phyloP scores from a whole-genome alignment of 2,113 vertebrate species.

The Pterocles gutturalis region DNA sequence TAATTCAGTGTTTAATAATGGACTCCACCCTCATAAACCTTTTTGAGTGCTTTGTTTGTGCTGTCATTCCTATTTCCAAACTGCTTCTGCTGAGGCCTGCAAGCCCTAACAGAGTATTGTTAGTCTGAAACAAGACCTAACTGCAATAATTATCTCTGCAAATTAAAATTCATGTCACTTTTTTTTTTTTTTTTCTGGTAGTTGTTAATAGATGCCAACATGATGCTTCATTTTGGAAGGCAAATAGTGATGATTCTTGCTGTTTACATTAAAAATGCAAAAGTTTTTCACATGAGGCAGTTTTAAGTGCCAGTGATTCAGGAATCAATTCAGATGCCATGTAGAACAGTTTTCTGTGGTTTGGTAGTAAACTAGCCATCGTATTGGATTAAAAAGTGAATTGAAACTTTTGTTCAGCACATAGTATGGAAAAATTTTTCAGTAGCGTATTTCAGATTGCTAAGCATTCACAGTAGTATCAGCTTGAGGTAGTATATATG shows the following conservation, averaged over 20 bases:
- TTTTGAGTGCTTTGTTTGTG: slow-evolving; percentile 23
- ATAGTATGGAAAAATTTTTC: not conserved
- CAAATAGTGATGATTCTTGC: not conserved
- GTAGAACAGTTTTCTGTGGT: not conserved
- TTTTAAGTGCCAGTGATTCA: not conserved
- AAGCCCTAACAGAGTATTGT: slow-evolving; percentile 27
- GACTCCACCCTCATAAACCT: slow-evolving; percentile 47
- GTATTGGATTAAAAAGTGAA: not conserved
- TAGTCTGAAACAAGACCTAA: slow-evolving; percentile 41
- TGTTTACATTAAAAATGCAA: slow-evolving; percentile 10
- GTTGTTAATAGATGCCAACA: slow-evolving; percentile 16
- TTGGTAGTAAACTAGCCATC: not conserved
- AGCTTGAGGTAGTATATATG: not conserved
- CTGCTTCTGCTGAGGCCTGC: slow-evolving; percentile 24
- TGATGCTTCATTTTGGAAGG: slow-evolving; percentile 11
- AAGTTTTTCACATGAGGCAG: not conserved
- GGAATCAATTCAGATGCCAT: slow-evolving; percentile 3
- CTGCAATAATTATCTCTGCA: slow-evolving; percentile 24
- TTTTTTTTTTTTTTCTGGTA: not conserved
- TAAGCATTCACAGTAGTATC: not conserved
- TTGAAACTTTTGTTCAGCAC: not conserved
- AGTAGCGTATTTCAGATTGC: not conserved
- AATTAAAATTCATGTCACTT: not conserved
- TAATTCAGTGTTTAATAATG: slow-evolving; percentile 2
- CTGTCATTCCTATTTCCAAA: slow-evolving; percentile 5